Conservation (phyloP, 2,888 invertebrate species). For the Merodon equestris region DNA sequence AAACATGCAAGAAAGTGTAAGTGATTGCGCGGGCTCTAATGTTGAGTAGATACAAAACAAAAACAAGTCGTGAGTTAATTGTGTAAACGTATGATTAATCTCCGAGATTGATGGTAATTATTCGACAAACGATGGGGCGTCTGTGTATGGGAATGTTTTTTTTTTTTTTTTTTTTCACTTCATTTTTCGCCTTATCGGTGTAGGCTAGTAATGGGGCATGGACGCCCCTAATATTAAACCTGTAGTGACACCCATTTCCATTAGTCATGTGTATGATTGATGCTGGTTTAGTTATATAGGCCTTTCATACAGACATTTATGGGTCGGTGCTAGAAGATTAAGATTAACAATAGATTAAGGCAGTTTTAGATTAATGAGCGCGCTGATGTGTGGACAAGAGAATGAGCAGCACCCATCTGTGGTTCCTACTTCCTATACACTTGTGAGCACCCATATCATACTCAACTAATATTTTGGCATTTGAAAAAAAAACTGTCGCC, state of each 20-base stretch:
- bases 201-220: background rate
- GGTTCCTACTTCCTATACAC: too few species aligned
- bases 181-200: too few species aligned
- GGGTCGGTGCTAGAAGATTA: too few species aligned
- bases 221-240: constrained; percentile 40
- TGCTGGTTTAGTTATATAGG: too few species aligned
- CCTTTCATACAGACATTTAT: too few species aligned
- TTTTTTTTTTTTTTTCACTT: background rate
- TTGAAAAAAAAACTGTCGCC: too few species aligned
- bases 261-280: background rate
- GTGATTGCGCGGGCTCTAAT: constrained; percentile 24
- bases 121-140: constrained; percentile 48
- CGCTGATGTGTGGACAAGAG: too few species aligned
- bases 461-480: too few species aligned
- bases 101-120: constrained; percentile 37
- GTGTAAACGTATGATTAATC: constrained; percentile 47
- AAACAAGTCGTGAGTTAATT: constrained; percentile 18
- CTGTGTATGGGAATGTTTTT: constrained; percentile 6
- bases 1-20: constrained; percentile 67
- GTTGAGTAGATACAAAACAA: background rate
- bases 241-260: constrained; percentile 39
- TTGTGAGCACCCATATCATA: too few species aligned
- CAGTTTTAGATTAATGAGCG: too few species aligned
- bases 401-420: too few species aligned
- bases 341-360: too few species aligned